These are phyloP conservation scores for Arrhopalites spinosus DNA, from an alignment of 2,888 invertebrate species.

Conservation along the genomic window DNA sequence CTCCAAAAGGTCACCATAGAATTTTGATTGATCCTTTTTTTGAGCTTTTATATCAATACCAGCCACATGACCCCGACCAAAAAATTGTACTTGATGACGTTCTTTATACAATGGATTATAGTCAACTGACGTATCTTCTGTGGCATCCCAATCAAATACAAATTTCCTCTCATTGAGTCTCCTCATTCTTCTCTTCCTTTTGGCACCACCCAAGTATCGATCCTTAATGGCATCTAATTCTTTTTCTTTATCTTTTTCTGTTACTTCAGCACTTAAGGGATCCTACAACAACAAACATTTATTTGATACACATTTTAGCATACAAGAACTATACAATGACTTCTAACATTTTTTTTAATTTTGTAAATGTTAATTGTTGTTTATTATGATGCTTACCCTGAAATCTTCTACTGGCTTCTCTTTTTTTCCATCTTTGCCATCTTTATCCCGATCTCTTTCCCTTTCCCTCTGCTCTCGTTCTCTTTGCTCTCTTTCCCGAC, in stretches of 20 bases:
- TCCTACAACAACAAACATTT: background rate
- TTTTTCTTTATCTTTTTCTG: slow-evolving; percentile 82
- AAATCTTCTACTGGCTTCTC: no score
- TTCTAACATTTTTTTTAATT: background rate
- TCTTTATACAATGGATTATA: slow-evolving; percentile 89
- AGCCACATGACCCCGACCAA: slow-evolving; percentile 95
- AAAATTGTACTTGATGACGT: slow-evolving; percentile 78
- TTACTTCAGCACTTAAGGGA: slow-evolving; percentile 26
- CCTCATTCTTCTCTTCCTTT: slow-evolving; percentile 89
- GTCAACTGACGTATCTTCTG: slow-evolving; percentile 97
- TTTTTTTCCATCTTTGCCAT: background rate
- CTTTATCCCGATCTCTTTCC: background rate
- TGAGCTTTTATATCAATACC: slow-evolving; percentile 98
- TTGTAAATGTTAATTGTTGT: no score
- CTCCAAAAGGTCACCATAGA: slow-evolving; percentile 94
- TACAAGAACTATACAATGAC: no score
- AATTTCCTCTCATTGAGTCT: slow-evolving; percentile 97
- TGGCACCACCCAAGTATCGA: slow-evolving; percentile 88
- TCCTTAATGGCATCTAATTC: slow-evolving; percentile 96
- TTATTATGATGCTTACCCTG: no score
- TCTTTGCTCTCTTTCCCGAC: slow-evolving; percentile 57
- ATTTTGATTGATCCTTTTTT: slow-evolving; percentile 93
- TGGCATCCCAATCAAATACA: slow-evolving; percentile 99
- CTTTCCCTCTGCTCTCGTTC: slow-evolving; percentile 35
- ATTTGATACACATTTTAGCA: no score